phyloP scores from a whole-genome alignment of 1,140 invertebrate species.

The Drosophila burlai region DNA sequence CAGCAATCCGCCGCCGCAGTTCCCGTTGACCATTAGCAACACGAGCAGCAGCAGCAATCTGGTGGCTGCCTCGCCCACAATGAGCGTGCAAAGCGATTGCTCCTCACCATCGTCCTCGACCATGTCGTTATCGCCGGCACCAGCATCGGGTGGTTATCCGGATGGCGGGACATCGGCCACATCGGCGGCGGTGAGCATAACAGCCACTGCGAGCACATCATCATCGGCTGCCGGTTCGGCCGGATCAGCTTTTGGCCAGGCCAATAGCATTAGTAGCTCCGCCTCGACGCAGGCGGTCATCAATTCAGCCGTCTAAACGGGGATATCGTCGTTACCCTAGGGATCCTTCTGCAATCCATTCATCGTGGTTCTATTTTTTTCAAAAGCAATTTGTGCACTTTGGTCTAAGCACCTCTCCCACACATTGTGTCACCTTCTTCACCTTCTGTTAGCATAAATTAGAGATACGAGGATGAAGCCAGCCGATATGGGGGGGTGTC shows the following conservation, averaged over 20 bases:
- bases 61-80: conserved; percentile 76
- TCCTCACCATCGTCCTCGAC: conserved; percentile 80
- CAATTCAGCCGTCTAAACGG: conserved; percentile 79
- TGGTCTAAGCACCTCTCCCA: conserved; percentile 47
- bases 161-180: conserved; percentile 68
- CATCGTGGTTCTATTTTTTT: conserved; percentile 46
- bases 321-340: too few relatives aligned
- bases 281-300: conserved; percentile 68
- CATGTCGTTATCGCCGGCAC: conserved; percentile 78
- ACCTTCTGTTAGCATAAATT: conserved; percentile 55
- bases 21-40: conserved; percentile 71
- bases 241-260: conserved; percentile 67
- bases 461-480: conserved; percentile 27
- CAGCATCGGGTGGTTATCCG: conserved; percentile 70
- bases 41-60: conserved; percentile 72
- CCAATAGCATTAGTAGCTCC: conserved; percentile 62
- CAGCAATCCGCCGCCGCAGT: conserved; percentile 70
- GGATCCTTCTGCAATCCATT: conserved; percentile 19
- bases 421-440: conserved; percentile 55
- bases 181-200: conserved; percentile 72
- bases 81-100: conserved; percentile 81
- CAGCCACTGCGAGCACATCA: conserved; percentile 73
- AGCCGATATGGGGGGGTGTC: conserved; percentile 10
- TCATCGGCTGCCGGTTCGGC: conserved; percentile 29
- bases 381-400: conserved; percentile 53